Conservation (phyloP, 2,888 invertebrate genomes). For the Patella ulyssiponensis region DNA sequence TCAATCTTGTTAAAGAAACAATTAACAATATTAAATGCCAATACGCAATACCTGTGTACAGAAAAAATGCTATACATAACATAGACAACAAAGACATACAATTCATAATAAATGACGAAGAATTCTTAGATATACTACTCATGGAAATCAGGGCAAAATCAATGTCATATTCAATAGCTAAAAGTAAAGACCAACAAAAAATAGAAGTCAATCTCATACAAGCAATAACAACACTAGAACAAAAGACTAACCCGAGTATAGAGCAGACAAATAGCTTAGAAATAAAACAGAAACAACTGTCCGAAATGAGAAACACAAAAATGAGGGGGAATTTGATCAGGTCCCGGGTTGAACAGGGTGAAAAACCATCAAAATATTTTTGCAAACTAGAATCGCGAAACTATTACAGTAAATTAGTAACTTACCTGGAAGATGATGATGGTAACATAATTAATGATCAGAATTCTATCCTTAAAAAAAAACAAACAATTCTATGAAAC, state of each 20-base stretch:
- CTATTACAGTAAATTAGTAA: conserved; percentile 15
- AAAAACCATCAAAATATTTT: conserved; percentile 26
- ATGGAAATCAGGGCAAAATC: conserved; percentile 4
- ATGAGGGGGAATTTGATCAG: conserved; percentile 14
- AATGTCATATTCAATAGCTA: too few species aligned
- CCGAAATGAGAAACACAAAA: conserved; percentile 8
- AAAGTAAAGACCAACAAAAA: too few species aligned
- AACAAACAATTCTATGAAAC: neutral
- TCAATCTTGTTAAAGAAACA: neutral
- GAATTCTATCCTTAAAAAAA: neutral
- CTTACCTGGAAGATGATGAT: conserved; percentile 2
- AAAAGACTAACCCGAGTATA: too few species aligned
- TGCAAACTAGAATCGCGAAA: conserved; percentile 23
- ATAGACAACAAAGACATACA: conserved; percentile 16
- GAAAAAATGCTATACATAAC: neutral
- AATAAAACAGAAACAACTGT: neutral
- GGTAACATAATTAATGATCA: conserved; percentile 2
- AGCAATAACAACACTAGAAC: too few species aligned
- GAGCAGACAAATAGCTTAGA: too few species aligned
- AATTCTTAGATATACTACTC: conserved; percentile 23
- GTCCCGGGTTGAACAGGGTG: conserved; percentile 23
- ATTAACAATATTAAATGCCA: too few species aligned
- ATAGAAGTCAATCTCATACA: too few species aligned
- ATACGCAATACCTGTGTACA: conserved; percentile 14
- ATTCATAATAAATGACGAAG: conserved; percentile 21